Conservation (phyloP, 2,797 vertebrate genomes). For the Typhlichthys subterraneus region DNA sequence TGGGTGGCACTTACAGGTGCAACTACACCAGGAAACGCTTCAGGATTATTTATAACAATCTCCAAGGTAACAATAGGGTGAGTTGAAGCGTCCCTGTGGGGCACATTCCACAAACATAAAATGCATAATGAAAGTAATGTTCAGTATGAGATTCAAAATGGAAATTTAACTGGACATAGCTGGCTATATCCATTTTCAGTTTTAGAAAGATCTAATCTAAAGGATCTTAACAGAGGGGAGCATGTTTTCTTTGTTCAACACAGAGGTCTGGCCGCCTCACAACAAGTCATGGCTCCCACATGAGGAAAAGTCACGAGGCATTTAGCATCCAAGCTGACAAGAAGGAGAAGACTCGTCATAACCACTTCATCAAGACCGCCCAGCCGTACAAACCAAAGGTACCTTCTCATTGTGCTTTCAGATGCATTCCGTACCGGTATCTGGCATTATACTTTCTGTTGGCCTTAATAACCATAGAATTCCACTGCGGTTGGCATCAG, state of each 20-base stretch:
- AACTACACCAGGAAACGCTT: slow-evolving; percentile 97
- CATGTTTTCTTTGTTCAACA: slow-evolving; percentile 9
- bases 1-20: slow-evolving; percentile 98
- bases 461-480: too few species aligned
- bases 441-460: too few species aligned
- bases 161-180: too few species aligned
- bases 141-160: too few species aligned
- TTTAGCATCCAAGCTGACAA: slow-evolving; percentile 97
- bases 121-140: too few species aligned
- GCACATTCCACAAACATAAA: not conserved
- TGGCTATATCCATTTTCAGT: too few species aligned
- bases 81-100: slow-evolving; percentile 14
- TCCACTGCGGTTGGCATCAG: too few species aligned
- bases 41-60: slow-evolving; percentile 96
- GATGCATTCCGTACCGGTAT: not conserved
- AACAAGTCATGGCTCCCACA: slow-evolving; percentile 84
- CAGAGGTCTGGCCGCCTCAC: slow-evolving; percentile 91
- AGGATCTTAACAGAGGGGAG: too few species aligned
- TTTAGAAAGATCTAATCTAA: too few species aligned
- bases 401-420: slow-evolving; percentile 3
- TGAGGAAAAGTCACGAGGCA: slow-evolving; percentile 90
- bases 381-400: slow-evolving; percentile 99
- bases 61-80: slow-evolving; percentile 93
- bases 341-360: slow-evolving; percentile 96
- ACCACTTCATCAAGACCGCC: slow-evolving; percentile 98